Conservation (phyloP, 2,888 invertebrate species). For the Yponomeuta cagnagella region DNA sequence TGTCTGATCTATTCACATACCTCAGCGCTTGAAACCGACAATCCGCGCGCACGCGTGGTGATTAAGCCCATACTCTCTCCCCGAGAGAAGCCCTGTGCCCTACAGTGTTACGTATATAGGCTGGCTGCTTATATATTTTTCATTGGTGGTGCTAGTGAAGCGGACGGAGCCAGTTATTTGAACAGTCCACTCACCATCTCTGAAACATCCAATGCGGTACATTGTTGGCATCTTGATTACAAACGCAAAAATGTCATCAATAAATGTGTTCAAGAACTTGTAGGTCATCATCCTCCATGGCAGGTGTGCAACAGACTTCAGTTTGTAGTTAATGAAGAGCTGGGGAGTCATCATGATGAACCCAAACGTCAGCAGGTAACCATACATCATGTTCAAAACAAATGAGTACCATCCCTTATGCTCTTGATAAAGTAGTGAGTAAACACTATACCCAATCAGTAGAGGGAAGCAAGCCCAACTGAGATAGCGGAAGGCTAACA, state of each 20-base stretch:
- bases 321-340: conserved; percentile 98
- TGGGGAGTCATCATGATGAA: conserved; percentile 99
- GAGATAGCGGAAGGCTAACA: conserved; percentile 96
- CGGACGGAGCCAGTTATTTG: too few relatives aligned
- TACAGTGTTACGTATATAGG: too few relatives aligned
- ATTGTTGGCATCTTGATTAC: conserved; percentile 99
- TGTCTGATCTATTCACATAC: too few relatives aligned
- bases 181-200: conserved; percentile 82
- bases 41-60: too few relatives aligned
- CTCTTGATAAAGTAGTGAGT: conserved; percentile 95
- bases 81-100: too few relatives aligned
- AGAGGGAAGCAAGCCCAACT: conserved; percentile 98
- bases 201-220: conserved; percentile 97
- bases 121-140: too few relatives aligned
- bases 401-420: conserved; percentile 99
- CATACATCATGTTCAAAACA: conserved; percentile 96
- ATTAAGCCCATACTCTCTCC: too few relatives aligned
- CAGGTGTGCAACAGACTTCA: conserved; percentile 98
- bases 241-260: conserved; percentile 99
- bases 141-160: too few relatives aligned
- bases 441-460: conserved; percentile 93
- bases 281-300: conserved; percentile 99
- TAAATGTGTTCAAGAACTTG: conserved; percentile 99
- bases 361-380: conserved; percentile 97
- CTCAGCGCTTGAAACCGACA: too few relatives aligned